These are phyloP conservation scores for Micrastur ruficollis DNA, from an alignment of 2,797 vertebrate species.

Conservation along the genomic window DNA sequence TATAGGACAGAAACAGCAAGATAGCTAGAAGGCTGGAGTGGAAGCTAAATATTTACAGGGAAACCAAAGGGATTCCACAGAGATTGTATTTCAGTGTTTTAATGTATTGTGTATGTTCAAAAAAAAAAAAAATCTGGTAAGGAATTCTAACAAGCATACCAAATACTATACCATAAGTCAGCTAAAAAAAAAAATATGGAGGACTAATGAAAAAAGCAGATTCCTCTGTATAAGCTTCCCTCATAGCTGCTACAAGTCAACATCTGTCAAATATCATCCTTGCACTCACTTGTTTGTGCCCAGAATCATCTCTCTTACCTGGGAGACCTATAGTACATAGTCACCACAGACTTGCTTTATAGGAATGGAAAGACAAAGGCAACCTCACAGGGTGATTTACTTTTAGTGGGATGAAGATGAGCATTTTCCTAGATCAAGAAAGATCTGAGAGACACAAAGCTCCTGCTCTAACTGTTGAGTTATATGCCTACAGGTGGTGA, in stretches of 20 bases:
- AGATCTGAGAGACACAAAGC: not conserved
- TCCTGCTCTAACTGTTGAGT: not conserved
- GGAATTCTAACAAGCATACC: not conserved
- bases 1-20: conserved; percentile 9
- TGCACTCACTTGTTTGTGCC: not conserved
- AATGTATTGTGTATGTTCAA: not conserved
- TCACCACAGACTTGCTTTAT: not conserved
- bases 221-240: not conserved
- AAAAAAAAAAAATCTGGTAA: not conserved
- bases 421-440: not conserved
- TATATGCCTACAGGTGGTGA: not conserved
- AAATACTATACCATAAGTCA: not conserved
- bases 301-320: not conserved
- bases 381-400: not conserved
- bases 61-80: not conserved
- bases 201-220: not conserved
- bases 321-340: not conserved
- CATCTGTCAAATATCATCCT: not conserved
- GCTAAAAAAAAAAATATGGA: not conserved
- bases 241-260: not conserved
- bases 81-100: conserved; percentile 12
- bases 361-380: not conserved
- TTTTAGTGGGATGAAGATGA: not conserved
- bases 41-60: not conserved
- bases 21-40: not conserved